Percentiles rank a stretch among this genome's conserved stretches.
Conservation (phyloP, 2,797 vertebrate species). For the Crotalus adamanteus region DNA sequence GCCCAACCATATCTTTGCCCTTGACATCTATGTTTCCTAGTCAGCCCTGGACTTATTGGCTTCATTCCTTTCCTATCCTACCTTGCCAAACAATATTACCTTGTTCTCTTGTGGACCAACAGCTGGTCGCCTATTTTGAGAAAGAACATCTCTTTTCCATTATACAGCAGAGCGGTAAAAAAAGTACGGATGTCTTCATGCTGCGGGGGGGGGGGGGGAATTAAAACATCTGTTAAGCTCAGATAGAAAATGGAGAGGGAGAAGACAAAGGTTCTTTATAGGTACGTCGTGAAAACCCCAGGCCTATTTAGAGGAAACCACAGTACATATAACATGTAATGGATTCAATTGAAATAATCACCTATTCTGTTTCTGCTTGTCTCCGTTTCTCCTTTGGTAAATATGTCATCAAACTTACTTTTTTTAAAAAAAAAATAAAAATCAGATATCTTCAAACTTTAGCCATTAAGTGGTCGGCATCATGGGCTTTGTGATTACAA, state of each 20-base stretch:
- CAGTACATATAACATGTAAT: background rate
- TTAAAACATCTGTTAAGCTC: background rate
- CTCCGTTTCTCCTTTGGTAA: background rate
- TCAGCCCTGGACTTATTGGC: background rate
- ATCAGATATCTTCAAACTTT: background rate
- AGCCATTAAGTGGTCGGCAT: background rate
- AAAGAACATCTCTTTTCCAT: background rate
- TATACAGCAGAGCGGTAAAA: background rate
- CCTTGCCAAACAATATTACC: background rate
- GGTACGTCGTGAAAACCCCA: background rate
- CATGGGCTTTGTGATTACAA: background rate
- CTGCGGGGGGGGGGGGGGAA: rapidly evolving
- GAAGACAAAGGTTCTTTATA: background rate
- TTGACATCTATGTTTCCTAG: background rate
- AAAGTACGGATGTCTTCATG: background rate
- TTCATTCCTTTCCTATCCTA: background rate
- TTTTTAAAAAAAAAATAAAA: background rate
- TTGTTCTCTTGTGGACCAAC: background rate
- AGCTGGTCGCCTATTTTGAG: background rate
- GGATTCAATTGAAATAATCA: background rate
- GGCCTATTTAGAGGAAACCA: background rate
- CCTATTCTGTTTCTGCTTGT: background rate
- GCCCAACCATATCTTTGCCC: background rate
- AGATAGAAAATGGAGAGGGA: background rate
- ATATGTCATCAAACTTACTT: background rate